Conservation (phyloP, 2,888 invertebrate genomes). For the Osedax frankpressi region DNA sequence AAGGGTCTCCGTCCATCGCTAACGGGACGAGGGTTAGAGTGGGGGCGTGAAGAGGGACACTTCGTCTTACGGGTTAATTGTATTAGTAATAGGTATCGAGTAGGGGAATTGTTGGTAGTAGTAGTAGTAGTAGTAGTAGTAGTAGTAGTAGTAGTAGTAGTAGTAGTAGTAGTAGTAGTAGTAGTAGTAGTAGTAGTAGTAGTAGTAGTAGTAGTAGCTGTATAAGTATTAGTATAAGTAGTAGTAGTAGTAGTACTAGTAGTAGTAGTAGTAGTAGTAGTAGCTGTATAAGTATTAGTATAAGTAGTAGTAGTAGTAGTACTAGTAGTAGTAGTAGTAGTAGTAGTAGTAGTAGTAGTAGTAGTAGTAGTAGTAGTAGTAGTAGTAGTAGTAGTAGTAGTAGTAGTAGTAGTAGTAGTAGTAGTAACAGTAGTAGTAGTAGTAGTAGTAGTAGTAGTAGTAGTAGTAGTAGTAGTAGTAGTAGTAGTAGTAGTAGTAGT, state of each 20-base stretch:
- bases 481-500: constrained; percentile 10
- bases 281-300: neutral
- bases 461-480: constrained; percentile 10
- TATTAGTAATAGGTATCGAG: too few species aligned
- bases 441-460: constrained; percentile 9
- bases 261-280: constrained; percentile 10
- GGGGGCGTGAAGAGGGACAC: too few species aligned
- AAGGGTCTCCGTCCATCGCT: neutral
- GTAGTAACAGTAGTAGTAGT: constrained; percentile 5
- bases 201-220: constrained; percentile 8
- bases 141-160: constrained; percentile 12
- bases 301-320: constrained; percentile 6
- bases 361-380: constrained; percentile 11
- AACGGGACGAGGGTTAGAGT: neutral
- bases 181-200: constrained; percentile 10
- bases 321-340: constrained; percentile 9
- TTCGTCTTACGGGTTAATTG: too few species aligned
- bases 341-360: constrained; percentile 10
- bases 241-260: constrained; percentile 8
- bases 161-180: constrained; percentile 10
- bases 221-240: constrained; percentile 1
- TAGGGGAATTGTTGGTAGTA: neutral
- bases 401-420: constrained; percentile 11
- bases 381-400: constrained; percentile 11
- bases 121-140: constrained; percentile 11